phyloP scores from a whole-genome alignment of 2,888 invertebrate species.

The Hartigia nigra region DNA sequence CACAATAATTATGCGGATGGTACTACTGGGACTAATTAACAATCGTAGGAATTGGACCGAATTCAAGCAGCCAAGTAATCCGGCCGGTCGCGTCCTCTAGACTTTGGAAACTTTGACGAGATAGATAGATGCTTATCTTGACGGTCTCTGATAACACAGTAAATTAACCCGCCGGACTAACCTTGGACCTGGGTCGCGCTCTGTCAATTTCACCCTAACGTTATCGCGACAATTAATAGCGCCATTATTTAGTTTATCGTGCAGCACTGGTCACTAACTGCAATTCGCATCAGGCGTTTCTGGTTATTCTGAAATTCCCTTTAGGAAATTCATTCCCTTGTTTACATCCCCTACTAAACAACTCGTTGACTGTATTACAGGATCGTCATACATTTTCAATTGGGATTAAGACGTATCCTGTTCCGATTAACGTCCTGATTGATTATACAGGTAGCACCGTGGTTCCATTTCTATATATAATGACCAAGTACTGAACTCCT shows the following conservation, averaged over 20 bases:
- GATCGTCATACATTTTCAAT: neutral
- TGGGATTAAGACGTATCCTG: neutral
- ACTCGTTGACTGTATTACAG: neutral
- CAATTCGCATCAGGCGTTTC: neutral
- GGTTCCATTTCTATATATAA: neutral
- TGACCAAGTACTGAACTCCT: neutral
- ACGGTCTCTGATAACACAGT: conserved; percentile 38
- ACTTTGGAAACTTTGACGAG: conserved; percentile 38
- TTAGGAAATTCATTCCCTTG: neutral
- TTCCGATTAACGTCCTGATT: neutral
- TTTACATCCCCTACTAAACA: neutral
- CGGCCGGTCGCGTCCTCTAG: conserved; percentile 13
- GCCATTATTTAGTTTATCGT: neutral
- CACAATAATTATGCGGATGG: conserved; percentile 55
- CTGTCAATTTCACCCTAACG: neutral
- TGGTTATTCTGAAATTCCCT: neutral
- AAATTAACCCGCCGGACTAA: conserved; percentile 37
- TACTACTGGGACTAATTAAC: conserved; percentile 49
- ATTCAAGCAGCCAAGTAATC: neutral
- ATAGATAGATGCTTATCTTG: conserved; percentile 41
- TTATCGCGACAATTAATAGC: neutral
- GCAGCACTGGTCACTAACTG: neutral
- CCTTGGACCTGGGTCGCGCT: neutral
- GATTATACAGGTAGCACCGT: neutral
- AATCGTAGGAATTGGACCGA: neutral